Conservation (phyloP, 1,140 invertebrate species). For the Polypedilum pembai region DNA sequence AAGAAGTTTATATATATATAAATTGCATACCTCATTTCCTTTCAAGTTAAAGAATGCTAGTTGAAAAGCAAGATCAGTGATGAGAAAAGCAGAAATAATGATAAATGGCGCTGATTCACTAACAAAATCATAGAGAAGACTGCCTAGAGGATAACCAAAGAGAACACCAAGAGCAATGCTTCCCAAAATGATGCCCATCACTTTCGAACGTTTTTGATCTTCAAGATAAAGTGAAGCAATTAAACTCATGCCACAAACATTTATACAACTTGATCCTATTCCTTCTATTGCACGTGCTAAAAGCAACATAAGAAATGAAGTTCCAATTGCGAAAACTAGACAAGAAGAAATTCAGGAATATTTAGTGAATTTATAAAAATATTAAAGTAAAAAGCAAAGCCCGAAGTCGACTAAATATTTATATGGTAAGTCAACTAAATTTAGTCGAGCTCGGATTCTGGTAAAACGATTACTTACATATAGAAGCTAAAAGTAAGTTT, state of each 20-base stretch:
- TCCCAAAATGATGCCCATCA: constrained; percentile 73
- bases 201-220: constrained; percentile 49
- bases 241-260: constrained; percentile 63
- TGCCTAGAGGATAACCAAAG: constrained; percentile 70
- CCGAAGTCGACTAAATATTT: too few species aligned
- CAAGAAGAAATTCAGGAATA: constrained; percentile 32
- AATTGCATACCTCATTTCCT: constrained; percentile 32
- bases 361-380: background rate
- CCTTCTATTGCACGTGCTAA: constrained; percentile 79
- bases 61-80: constrained; percentile 46
- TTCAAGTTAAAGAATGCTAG: constrained; percentile 28
- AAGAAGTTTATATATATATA: background rate
- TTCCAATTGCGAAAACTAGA: constrained; percentile 74
- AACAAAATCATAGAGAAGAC: constrained; percentile 64
- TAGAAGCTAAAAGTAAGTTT: constrained; percentile 68
- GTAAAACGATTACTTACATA: constrained; percentile 57
- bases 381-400: too few species aligned
- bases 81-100: constrained; percentile 55
- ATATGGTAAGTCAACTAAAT: too few species aligned
- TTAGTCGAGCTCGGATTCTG: too few species aligned
- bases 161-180: constrained; percentile 71
- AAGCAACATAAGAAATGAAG: constrained; percentile 64
- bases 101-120: constrained; percentile 68
- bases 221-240: constrained; percentile 47
- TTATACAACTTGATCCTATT: constrained; percentile 72